Conservation (phyloP, 2,797 vertebrate genomes). For the Sebastes cheni region DNA sequence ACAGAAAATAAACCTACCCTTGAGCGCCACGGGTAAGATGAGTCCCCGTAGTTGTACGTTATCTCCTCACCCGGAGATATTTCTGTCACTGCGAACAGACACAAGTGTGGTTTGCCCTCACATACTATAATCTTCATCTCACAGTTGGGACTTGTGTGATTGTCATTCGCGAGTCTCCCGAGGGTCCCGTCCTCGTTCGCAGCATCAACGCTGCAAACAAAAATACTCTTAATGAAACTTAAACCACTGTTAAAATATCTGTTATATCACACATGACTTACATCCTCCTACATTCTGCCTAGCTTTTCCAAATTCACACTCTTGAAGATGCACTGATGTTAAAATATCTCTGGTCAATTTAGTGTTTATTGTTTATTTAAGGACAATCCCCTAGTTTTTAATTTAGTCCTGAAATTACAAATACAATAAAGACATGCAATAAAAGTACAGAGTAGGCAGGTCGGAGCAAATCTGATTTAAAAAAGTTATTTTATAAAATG, state of each 20-base stretch:
- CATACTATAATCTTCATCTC: conserved; percentile 32
- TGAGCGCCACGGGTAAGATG: conserved; percentile 30
- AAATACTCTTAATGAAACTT: neutral
- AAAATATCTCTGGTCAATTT: too few species aligned
- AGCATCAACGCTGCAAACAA: conserved; percentile 46
- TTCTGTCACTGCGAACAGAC: conserved; percentile 47
- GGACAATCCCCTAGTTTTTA: too few species aligned
- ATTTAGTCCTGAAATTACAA: too few species aligned
- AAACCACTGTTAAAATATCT: neutral
- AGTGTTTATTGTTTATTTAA: too few species aligned
- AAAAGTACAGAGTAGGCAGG: too few species aligned
- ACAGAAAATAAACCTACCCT: neutral
- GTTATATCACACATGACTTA: neutral
- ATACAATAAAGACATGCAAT: too few species aligned
- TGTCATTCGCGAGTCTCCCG: conserved; percentile 60
- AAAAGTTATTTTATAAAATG: too few species aligned
- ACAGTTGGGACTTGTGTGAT: conserved; percentile 56
- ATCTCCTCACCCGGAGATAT: conserved; percentile 52
- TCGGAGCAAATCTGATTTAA: too few species aligned
- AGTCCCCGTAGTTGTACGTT: conserved; percentile 43
- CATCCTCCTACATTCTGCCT: too few species aligned
- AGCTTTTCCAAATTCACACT: neutral
- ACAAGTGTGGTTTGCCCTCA: conserved; percentile 53
- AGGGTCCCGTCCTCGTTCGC: conserved; percentile 26
- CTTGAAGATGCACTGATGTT: too few species aligned